These are phyloP conservation scores for Microdon myrmicae DNA, from an alignment of 2,888 invertebrate species.

Conservation along the genomic window DNA sequence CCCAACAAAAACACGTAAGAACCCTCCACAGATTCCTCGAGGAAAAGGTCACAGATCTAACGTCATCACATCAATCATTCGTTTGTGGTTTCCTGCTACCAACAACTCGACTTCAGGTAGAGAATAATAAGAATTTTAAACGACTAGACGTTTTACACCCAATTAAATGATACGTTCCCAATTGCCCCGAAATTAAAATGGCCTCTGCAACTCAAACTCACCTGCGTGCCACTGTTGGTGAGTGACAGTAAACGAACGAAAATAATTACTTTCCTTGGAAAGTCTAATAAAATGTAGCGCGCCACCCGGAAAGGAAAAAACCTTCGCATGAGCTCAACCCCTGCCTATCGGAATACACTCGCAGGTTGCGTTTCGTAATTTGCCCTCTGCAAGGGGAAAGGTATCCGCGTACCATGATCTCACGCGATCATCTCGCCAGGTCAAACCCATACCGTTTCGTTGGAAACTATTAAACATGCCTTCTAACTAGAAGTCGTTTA, in stretches of 20 bases:
- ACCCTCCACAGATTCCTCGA: no score
- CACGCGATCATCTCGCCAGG: conserved; percentile 30
- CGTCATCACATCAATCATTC: conserved; percentile 6
- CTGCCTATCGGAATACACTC: conserved; percentile 10
- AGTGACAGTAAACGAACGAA: conserved; percentile 34
- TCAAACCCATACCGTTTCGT: conserved; percentile 15
- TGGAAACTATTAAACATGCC: conserved; percentile 36
- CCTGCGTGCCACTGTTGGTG: conserved; percentile 6
- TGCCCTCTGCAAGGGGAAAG: conserved; percentile 19
- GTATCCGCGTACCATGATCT: conserved; percentile 19
- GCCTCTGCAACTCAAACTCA: conserved; percentile 8
- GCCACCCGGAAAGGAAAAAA: conserved; percentile 40
- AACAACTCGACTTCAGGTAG: conserved; percentile 1
- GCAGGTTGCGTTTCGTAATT: conserved; percentile 47
- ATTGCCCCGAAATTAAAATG: conserved; percentile 11
- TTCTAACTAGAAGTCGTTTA: no score
- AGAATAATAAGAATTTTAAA: conserved; percentile 5
- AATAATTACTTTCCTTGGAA: conserved; percentile 36
- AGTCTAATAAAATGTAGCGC: conserved; percentile 38
- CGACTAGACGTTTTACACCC: conserved; percentile 38
- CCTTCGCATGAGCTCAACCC: conserved; percentile 21
- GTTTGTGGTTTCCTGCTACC: conserved; percentile 6
- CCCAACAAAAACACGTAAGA: no score
- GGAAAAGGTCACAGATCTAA: neutral
- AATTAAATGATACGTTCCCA: conserved; percentile 39